Base-by-base conservation (phyloP, 2,113 vertebrate genomes). In the Prolemur simus region DNA sequence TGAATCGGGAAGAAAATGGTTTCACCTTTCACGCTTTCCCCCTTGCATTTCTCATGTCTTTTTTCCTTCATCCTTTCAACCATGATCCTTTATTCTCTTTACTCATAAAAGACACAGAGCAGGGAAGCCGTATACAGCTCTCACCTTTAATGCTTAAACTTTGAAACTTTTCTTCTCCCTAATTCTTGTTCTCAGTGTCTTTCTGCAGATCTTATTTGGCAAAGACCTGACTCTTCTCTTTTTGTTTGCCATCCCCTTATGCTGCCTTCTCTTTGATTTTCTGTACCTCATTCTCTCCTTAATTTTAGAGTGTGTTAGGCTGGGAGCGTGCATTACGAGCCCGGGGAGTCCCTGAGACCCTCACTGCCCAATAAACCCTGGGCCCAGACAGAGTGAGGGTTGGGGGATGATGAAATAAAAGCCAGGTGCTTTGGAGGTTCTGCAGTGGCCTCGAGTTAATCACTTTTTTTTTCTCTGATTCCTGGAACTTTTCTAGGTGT, bases 401-500 rank as follows among this genome's bases (percentile, higher is more conserved):
- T 98, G 89, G 96, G 97, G 96, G 95, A 37, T 10, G 8, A 27
- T 42, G 93, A 27, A 54, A 39, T 74, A 21, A 58, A 49, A 83
- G 13, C 29, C 37, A 12, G 78, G 71, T 68, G 37, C 71, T 94
- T 42, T 13, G 64, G 71, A 47, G 42, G 66, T 17, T 34, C 85
- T 1, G 2, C 23, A 3, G 23, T 18, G 60, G 34, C 54, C 11
- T 18, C 2, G 21, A 23, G 23, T 63, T 94, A 47, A 80, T 80
- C 23, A 5, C 37, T 85, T 52, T 37, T 52, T 74, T 84, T 90
- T 27, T 91, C 56, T 93, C 87, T 45, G 63, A 18, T 83, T 20
- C 29, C 77, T 92, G 49, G 13, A 71, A 47, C 64, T 96, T 34
- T 77, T 47, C 11, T 97, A 99, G 99, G 98, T 99, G 99, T 96